A percentile compares a stretch with the other conserved stretches of the same genome.
Conservation (phyloP, 2,888 invertebrate genomes). For the Dendrolimus houi region DNA sequence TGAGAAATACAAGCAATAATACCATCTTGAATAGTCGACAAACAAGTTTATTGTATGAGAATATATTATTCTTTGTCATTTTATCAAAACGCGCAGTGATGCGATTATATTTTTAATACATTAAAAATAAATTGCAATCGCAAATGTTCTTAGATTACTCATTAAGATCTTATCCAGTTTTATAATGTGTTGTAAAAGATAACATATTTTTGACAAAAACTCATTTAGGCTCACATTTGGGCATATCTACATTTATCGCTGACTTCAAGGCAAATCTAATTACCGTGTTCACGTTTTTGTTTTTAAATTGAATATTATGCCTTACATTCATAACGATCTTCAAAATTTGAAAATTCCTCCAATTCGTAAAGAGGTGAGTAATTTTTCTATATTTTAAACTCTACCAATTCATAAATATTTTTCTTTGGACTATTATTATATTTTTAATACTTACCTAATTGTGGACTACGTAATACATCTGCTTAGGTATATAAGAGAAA, state of each 20-base stretch:
- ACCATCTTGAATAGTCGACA: too few relatives aligned
- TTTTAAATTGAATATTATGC: slow-evolving; percentile 11
- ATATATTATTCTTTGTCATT: too few relatives aligned
- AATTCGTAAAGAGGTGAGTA: slow-evolving; percentile 39
- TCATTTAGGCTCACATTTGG: slow-evolving; percentile 3
- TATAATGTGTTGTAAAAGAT: slow-evolving; percentile 4
- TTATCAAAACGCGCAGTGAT: too few relatives aligned
- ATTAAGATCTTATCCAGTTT: slow-evolving; percentile 6
- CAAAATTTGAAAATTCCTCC: slow-evolving; percentile 30
- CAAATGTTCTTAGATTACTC: background rate
- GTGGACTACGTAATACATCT: too few relatives aligned
- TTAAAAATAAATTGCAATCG: background rate
- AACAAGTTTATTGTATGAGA: too few relatives aligned
- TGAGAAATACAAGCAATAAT: too few relatives aligned
- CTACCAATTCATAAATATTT: too few relatives aligned
- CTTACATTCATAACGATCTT: slow-evolving; percentile 2
- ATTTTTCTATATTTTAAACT: background rate
- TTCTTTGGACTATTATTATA: too few relatives aligned
- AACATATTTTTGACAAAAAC: slow-evolving; percentile 1
- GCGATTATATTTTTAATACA: too few relatives aligned
- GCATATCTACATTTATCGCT: slow-evolving; percentile 22
- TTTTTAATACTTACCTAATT: too few relatives aligned
- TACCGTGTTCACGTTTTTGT: slow-evolving; percentile 19
- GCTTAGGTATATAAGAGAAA: too few relatives aligned
- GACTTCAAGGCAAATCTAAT: slow-evolving; percentile 37